Evolutionary conservation across 2,113 vertebrate genomes (phyloP).

Genomic region (Eonycteris spelaea): DNA sequence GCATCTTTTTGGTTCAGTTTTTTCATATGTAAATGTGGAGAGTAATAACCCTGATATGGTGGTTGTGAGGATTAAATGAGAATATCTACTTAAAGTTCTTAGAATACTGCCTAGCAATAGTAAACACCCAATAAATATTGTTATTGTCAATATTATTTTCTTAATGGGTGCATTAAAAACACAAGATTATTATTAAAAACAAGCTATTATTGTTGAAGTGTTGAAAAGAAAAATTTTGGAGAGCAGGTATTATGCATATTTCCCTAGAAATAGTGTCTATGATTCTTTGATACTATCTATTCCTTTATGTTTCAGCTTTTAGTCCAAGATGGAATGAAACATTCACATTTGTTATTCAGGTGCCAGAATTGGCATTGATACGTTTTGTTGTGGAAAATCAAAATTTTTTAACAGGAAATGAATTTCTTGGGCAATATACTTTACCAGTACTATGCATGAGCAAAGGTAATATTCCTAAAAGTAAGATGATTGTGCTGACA

Average conservation of each 20-base stretch:
- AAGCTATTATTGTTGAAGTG: background rate
- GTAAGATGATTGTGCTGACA: background rate
- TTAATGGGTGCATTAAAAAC: background rate
- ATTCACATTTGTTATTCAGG: constrained; percentile 85
- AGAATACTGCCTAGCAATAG: background rate
- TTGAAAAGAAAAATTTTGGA: background rate
- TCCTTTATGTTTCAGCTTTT: constrained; percentile 82
- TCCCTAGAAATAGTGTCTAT: background rate
- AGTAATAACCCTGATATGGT: background rate
- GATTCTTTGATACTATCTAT: constrained; percentile 16
- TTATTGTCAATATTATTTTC: background rate
- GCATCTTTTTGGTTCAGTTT: background rate
- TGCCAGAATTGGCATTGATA: constrained; percentile 89
- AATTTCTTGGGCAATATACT: constrained; percentile 91
- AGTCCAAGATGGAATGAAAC: constrained; percentile 86
- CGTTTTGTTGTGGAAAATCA: constrained; percentile 88
- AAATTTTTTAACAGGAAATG: constrained; percentile 79
- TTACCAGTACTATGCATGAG: constrained; percentile 87
- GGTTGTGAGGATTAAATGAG: background rate
- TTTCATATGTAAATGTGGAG: background rate
- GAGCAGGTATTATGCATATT: background rate
- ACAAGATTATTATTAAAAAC: background rate
- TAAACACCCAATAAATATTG: background rate
- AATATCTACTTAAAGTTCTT: background rate
- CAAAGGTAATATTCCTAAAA: constrained; percentile 85